These are phyloP conservation scores for Triops longicaudatus DNA, from an alignment of 1,140 invertebrate species.

Conservation along the genomic window DNA sequence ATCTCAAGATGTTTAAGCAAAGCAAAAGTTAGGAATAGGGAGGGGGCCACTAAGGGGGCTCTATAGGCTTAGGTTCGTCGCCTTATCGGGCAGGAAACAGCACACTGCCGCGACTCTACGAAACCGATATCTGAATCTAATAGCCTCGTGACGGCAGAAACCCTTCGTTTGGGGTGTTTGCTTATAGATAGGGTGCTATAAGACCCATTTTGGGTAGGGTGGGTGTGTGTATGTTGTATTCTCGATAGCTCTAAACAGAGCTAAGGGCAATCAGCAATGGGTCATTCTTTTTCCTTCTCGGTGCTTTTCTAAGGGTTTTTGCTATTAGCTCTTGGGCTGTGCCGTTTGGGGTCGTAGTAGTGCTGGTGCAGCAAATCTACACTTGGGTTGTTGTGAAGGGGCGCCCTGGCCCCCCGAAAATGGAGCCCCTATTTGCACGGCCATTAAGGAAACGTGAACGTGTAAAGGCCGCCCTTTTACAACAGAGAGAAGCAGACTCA, in stretches of 20 bases:
- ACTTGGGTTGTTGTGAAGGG: neutral
- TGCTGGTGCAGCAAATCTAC: neutral
- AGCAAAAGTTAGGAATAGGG: no score
- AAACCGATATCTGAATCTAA: conserved; percentile 11
- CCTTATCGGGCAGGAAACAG: neutral
- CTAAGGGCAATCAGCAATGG: conserved; percentile 3
- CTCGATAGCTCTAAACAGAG: neutral
- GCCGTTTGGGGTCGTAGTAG: neutral
- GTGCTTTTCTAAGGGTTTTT: conserved; percentile 6
- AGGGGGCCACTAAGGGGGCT: neutral
- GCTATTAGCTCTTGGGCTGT: neutral
- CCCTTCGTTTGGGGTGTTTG: neutral
- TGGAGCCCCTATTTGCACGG: conserved; percentile 13
- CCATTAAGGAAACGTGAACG: conserved; percentile 14
- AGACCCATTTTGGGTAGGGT: neutral
- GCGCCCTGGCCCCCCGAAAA: neutral
- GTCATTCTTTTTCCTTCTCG: conserved; percentile 4
- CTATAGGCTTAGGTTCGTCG: neutral
- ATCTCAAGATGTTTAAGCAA: neutral
- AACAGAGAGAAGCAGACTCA: conserved; percentile 11
- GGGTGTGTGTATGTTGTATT: neutral
- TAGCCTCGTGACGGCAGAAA: conserved; percentile 6
- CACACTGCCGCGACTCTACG: neutral
- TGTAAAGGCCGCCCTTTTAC: conserved; percentile 14
- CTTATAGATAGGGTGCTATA: neutral